These are phyloP conservation scores for Tortricodes alternella DNA, from an alignment of 2,888 invertebrate genomes.

Conservation along the genomic window DNA sequence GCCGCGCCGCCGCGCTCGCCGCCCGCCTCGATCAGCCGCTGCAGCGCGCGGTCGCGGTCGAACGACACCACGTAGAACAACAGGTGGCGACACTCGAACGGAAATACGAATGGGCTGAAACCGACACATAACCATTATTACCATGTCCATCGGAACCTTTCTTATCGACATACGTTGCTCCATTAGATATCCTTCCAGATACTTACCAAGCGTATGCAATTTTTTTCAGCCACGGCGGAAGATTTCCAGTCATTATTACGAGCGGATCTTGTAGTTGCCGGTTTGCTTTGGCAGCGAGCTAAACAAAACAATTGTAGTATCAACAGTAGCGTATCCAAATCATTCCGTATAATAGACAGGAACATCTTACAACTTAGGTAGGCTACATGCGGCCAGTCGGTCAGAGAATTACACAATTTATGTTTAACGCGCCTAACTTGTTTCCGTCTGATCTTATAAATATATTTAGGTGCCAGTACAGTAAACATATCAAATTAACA, in stretches of 20 bases:
- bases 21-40: conserved; percentile 95
- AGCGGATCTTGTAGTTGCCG: conserved; percentile 98
- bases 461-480: too few species aligned
- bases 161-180: too few species aligned
- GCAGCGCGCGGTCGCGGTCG: conserved; percentile 97
- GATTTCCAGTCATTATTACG: conserved; percentile 98
- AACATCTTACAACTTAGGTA: too few species aligned
- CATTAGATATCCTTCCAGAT: too few species aligned
- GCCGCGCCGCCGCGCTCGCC: conserved; percentile 87
- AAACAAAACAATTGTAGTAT: conserved; percentile 7
- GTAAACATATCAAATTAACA: too few species aligned
- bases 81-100: conserved; percentile 98
- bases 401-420: too few species aligned
- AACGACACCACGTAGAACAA: conserved; percentile 98
- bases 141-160: not conserved
- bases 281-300: conserved; percentile 97
- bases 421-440: too few species aligned
- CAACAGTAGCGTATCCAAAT: too few species aligned
- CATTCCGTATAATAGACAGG: too few species aligned
- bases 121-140: conserved; percentile 10
- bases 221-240: conserved; percentile 97
- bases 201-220: conserved; percentile 91
- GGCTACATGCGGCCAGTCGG: too few species aligned
- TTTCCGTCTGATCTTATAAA: too few species aligned
- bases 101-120: conserved; percentile 95